Base-by-base conservation (phyloP, 2,113 vertebrate genomes). In the Nicator chloris region DNA sequence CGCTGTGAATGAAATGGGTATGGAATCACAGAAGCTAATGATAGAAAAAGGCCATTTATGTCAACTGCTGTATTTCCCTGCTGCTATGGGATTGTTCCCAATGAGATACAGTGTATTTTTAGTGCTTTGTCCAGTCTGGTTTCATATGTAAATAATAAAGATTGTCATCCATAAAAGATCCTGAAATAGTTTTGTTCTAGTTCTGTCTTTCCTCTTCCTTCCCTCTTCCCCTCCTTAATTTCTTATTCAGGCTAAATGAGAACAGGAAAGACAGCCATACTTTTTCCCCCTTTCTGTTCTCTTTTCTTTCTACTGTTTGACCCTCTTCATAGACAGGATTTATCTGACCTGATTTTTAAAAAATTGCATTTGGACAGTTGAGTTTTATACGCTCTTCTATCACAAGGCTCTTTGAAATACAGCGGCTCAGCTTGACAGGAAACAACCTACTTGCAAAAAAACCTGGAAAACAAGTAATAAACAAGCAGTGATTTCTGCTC, bases 121-220 rank as follows among this genome's bases (percentile, higher is more conserved):
- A 94, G 93, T 90, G 40, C 94, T 94, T 96, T 96, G 95, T 90
- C 90, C 90, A 60, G 75, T 92, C 56, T 95, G 77, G 79, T 84
- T 92, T 95, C 94, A 95, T 91, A 97, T 96, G 95, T 92, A 95
- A 93, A 90, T 96, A 95, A 66, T 86, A 85, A 89, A 88, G 91
- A 82, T 63, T 91, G 59, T 69, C 66, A 88, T 35, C 92, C 75
- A 89, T 73, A 86, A 93, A 82, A 60, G 53, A 84, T 50, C 69
- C 82, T 76, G 70, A 95, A 97, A 94, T 92, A 95, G 64, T 92
- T 90, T 81, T 93, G 61, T 81, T 96, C 86, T 69, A 75, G 81
- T 93, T 93, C 47, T 95, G 26, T 75, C 78, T 78, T 90, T 83
- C 50, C 70, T 87, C 73, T 78, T 91, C 31, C 27, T 53, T 88